Evolutionary conservation across 2,888 invertebrate genomes (phyloP).

Genomic region (Pterostichus niger): DNA sequence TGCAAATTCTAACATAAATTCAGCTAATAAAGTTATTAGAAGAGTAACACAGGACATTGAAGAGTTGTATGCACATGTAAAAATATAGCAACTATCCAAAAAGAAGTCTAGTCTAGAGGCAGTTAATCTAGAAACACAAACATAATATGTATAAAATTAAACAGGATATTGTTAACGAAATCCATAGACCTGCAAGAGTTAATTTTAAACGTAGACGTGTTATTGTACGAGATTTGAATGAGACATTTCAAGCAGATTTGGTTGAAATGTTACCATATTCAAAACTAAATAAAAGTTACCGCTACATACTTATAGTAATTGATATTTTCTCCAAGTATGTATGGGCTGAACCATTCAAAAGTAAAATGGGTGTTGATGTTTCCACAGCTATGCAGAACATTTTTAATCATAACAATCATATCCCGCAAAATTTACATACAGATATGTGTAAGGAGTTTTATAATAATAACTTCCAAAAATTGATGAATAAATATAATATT

Average conservation of each 20-base stretch:
- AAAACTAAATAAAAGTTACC: too few species aligned
- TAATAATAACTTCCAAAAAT: too few species aligned
- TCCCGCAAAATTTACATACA: neutral
- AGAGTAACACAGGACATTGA: neutral
- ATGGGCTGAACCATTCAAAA: slow-evolving; percentile 72
- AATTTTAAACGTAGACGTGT: slow-evolving; percentile 72
- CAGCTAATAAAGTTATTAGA: neutral
- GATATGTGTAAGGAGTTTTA: neutral
- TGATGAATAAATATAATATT: too few species aligned
- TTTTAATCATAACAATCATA: neutral
- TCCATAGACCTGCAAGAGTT: slow-evolving; percentile 72
- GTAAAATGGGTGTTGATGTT: slow-evolving; percentile 70
- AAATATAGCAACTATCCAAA: neutral
- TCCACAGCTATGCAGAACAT: neutral
- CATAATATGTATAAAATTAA: slow-evolving; percentile 17
- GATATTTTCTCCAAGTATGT: slow-evolving; percentile 73
- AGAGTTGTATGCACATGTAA: neutral
- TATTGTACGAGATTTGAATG: too few species aligned
- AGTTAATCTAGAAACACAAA: neutral
- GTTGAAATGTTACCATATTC: too few species aligned
- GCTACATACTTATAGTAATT: slow-evolving; percentile 71
- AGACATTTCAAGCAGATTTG: too few species aligned
- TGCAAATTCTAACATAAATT: neutral
- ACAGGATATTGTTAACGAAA: slow-evolving; percentile 67
- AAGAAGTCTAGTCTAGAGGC: neutral